Base-by-base conservation (phyloP, 1,140 invertebrate genomes). In the Augochlora pura region DNA sequence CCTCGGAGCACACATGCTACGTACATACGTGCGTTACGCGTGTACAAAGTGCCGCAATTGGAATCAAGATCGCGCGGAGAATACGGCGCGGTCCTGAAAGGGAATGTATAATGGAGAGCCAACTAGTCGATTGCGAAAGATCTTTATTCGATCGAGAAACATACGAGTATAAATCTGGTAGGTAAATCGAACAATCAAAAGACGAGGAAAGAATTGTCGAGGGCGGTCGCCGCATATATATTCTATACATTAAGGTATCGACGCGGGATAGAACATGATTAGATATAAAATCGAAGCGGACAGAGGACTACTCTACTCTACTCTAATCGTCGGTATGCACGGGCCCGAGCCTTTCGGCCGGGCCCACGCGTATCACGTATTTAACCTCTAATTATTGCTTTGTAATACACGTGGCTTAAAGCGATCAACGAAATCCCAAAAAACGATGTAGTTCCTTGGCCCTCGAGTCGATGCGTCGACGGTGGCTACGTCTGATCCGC, bases 301-400 rank as follows among this genome's bases (percentile, higher is more conserved):
- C 21, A 59, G 60, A 57, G 46, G 70, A 32, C 32, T n/a, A n/a
- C 46, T 23, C 78, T 75, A 84, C 77, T 18, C 46, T 83, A 86
- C 18, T 75, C 77, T 87, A 87, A 32, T 32, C 32, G 32, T 32
- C 1, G 81, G 57, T 71, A 72, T 71, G 75, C 54, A 59, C 75
- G 77, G 84, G 70, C 14, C 65, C 57, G 62, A 86, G 4, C 0
- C 23, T 0, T n/a, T 32, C n/a, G 6, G 60, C 86, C 54, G 72
- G 82, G 80, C 76, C 84, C 88, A 83, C 80, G 79, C 82, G 62
- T 91, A 90, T 91, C 90, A 88, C 89, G 86, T 84, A 86, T 90
- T 91, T 90, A 91, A 91, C 86, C 88, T 91, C 90, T 91, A 91
- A 86, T 91, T 91, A 90, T 91, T 91, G 90, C 90, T 90, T 88